These are phyloP conservation scores for Crotalus horridus DNA, from an alignment of 2,113 vertebrate species.

Conservation along the genomic window DNA sequence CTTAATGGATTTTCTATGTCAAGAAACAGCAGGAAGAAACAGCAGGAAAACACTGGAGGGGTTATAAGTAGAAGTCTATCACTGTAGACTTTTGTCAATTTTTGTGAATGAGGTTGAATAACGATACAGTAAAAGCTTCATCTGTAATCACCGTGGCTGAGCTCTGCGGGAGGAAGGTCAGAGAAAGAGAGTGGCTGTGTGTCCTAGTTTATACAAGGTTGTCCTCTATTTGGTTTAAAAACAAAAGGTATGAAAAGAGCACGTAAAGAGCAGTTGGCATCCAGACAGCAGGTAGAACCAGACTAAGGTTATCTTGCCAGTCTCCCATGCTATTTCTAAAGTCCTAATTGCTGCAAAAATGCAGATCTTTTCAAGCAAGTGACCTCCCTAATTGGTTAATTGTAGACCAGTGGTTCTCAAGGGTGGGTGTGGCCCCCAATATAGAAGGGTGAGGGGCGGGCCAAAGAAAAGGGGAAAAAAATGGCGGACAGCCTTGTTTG, in stretches of 20 bases:
- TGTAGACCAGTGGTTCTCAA: no score
- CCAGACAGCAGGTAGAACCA: neutral
- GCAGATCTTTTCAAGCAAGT: neutral
- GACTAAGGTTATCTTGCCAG: neutral
- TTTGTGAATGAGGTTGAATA: neutral
- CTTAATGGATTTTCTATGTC: neutral
- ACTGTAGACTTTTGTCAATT: neutral
- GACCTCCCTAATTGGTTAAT: neutral
- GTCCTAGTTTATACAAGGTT: neutral
- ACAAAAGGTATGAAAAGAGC: neutral
- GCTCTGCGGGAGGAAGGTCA: neutral
- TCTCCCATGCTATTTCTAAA: neutral
- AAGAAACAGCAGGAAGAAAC: neutral
- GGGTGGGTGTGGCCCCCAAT: no score
- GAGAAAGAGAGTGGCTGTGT: neutral
- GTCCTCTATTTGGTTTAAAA: neutral
- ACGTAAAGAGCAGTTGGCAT: neutral
- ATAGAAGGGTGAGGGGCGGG: no score
- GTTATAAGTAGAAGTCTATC: neutral
- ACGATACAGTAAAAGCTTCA: neutral
- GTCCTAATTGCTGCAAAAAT: neutral
- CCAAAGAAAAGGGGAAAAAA: no score
- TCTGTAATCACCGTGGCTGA: neutral
- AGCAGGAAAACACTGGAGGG: neutral
- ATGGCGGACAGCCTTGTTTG: no score